Evolutionary conservation across 2,797 vertebrate genomes (phyloP), one percentile per base, ranked within the genome.

Genomic region (Lacerta viridis): DNA sequence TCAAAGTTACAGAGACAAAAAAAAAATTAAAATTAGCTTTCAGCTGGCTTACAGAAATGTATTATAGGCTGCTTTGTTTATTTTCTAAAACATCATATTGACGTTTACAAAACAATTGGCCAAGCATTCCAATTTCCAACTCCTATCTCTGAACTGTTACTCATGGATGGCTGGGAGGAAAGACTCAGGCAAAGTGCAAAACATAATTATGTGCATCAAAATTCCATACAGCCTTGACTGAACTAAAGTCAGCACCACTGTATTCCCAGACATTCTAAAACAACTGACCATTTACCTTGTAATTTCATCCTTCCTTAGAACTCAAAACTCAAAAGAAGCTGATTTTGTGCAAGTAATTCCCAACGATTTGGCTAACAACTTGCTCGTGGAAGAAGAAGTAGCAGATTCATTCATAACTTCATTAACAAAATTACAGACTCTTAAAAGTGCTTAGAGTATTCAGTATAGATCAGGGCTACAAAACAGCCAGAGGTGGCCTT

Each of bases 21-120:
- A 86, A 88, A 83, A 27, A 66, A 5, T 23, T 27, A 41, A 18
- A 64, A 29, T 74, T 81, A 50, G 5, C 5, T 83, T 68, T 69
- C 66, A 43, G 8, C 23, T 39, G 43, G 5, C 25, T 78, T 84
- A 10, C 87, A 87, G 36, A 83, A 84, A 87, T 77, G 18, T 46
- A 18, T 64, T 64, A 64, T 7, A 18, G 61, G 61, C 2, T 64
- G 61, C 6, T 64, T 64, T 1, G 6, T 4, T 36, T 13, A 9
- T 68, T 43, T 43, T 39, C 61, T 50, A 75, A 84, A 43, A 80
- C 84, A 29, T 59, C 61, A 10, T 64, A 46, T 18, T 83, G 36
- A 36, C 23, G 7, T 83, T 33, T 83, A 46, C 10, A 13, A 77
- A 78, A 46, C 10, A 41, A n/a, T 71, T 7, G 7, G 18, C 27